phyloP scores from a whole-genome alignment of 2,888 invertebrate genomes.

The Folsomia candida region DNA sequence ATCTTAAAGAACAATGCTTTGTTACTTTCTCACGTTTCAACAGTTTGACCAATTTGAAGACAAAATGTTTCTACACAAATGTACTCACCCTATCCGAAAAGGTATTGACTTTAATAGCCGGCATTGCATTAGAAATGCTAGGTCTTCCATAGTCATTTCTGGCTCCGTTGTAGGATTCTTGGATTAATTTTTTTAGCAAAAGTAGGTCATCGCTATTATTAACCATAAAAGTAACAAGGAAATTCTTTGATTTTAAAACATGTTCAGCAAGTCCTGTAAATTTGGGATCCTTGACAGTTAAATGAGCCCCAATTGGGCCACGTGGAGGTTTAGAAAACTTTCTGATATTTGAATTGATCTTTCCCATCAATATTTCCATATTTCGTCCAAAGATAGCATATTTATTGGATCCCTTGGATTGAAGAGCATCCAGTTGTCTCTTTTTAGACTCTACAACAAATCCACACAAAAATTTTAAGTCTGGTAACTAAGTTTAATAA shows the following conservation, averaged over 20 bases:
- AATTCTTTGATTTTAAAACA: constrained; percentile 5
- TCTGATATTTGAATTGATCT: constrained; percentile 28
- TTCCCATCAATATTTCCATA: constrained; percentile 39
- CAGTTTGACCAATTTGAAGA: no score
- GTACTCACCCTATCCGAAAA: neutral
- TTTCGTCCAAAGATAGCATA: constrained; percentile 34
- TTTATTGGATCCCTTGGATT: constrained; percentile 23
- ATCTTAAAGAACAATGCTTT: no score
- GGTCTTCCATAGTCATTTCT: neutral
- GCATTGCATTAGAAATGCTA: neutral
- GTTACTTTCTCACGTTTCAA: no score
- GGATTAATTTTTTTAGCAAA: constrained; percentile 12
- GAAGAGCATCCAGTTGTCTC: constrained; percentile 8
- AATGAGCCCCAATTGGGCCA: constrained; percentile 46
- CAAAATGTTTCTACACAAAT: no score
- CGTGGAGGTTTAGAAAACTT: constrained; percentile 35
- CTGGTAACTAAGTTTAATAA: no score
- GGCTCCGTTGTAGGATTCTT: neutral
- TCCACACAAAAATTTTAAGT: no score
- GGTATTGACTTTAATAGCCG: neutral
- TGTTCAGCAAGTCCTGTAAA: constrained; percentile 38
- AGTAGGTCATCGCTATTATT: constrained; percentile 32
- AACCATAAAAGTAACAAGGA: constrained; percentile 31
- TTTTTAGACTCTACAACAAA: constrained; percentile 11
- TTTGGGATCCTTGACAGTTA: constrained; percentile 40